Percentiles rank a stretch among this genome's conserved stretches.
These are phyloP conservation scores for Buceros bicornis DNA, from an alignment of 2,797 vertebrate species.

Conservation along the genomic window DNA sequence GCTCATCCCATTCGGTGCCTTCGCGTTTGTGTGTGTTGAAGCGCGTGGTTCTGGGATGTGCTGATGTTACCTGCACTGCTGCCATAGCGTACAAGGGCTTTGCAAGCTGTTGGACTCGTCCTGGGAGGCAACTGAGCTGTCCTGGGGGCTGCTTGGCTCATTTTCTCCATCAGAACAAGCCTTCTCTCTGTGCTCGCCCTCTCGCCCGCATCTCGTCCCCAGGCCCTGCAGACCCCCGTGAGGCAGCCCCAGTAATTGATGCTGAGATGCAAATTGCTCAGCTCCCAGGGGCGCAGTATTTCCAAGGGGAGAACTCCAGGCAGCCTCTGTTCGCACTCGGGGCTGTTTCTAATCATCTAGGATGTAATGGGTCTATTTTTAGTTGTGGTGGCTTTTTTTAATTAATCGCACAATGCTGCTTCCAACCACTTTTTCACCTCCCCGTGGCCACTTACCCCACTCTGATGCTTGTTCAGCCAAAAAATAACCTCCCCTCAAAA, in stretches of 20 bases:
- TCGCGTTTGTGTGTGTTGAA: rapidly evolving
- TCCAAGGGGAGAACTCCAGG: neutral
- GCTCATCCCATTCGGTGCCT: rapidly evolving
- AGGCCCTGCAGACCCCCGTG: neutral
- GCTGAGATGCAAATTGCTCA: constrained; percentile 4
- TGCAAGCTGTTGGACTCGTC: neutral
- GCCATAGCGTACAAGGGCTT: neutral
- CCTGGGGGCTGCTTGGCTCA: neutral
- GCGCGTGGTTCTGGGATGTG: neutral
- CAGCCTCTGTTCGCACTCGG: constrained; percentile 10
- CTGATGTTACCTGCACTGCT: neutral
- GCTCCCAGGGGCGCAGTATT: neutral
- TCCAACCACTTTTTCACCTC: constrained; percentile 16
- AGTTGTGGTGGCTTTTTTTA: neutral
- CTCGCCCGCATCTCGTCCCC: rapidly evolving
- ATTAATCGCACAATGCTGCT: constrained; percentile 26
- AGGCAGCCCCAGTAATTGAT: neutral
- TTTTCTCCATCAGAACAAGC: neutral
- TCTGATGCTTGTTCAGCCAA: constrained; percentile 40
- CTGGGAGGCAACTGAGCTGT: neutral
- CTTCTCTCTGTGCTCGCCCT: neutral
- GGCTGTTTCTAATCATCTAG: constrained; percentile 49
- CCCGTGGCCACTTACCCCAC: neutral
- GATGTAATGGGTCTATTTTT: constrained; percentile 14
- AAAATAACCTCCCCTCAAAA: neutral